phyloP scores from a whole-genome alignment of 2,888 invertebrate species.

The Lasioglossum marginatum region DNA sequence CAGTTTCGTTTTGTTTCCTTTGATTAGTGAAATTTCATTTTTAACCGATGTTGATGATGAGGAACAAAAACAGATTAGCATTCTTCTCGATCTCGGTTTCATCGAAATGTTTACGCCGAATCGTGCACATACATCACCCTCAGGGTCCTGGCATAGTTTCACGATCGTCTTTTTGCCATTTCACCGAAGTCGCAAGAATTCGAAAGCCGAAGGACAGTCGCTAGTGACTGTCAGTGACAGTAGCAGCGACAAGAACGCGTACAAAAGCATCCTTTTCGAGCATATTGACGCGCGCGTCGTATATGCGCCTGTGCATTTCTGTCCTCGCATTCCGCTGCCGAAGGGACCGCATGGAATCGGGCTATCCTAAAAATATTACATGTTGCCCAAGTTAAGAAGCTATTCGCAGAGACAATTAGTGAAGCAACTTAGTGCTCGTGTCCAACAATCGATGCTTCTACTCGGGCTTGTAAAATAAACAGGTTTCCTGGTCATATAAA shows the following conservation, averaged over 20 bases:
- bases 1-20: too few species aligned
- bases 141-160: constrained; percentile 36
- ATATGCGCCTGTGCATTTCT: constrained; percentile 29
- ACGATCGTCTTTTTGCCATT: constrained; percentile 52
- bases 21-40: too few species aligned
- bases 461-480: not conserved
- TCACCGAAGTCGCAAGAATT: constrained; percentile 59
- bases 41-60: too few species aligned
- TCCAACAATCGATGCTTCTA: too few species aligned
- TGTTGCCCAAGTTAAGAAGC: not conserved
- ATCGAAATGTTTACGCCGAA: constrained; percentile 42
- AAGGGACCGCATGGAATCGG: constrained; percentile 4
- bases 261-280: constrained; percentile 45
- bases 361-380: not conserved
- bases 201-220: constrained; percentile 57
- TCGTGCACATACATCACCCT: constrained; percentile 43
- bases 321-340: constrained; percentile 16
- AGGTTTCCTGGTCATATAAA: not conserved
- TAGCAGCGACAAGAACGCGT: constrained; percentile 35
- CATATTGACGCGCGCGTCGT: constrained; percentile 45
- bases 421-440: not conserved
- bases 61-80: not conserved
- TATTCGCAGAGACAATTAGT: not conserved
- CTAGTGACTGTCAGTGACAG: too few species aligned
- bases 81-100: too few species aligned